These are phyloP conservation scores for Eupithecia pulchellata DNA, from an alignment of 2,888 invertebrate genomes.

Conservation along the genomic window DNA sequence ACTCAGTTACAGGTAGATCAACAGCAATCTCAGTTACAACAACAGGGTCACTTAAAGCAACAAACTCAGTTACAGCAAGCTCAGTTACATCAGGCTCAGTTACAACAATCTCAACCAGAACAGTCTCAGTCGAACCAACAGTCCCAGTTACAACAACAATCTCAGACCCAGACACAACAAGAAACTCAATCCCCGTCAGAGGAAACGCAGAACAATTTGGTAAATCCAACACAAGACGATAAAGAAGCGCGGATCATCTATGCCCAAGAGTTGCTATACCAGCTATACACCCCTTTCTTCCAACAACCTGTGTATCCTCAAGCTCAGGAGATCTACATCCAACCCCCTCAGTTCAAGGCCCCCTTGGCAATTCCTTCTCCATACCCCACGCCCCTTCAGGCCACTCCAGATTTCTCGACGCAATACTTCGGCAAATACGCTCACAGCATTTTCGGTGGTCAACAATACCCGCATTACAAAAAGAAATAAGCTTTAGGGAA, in stretches of 20 bases:
- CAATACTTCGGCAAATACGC: conserved; percentile 39
- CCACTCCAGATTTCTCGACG: conserved; percentile 19
- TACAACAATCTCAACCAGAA: not conserved
- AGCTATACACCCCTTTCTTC: conserved; percentile 24
- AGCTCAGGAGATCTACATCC: conserved; percentile 37
- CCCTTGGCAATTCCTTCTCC: conserved; percentile 59
- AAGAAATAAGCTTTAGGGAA: conserved; percentile 20
- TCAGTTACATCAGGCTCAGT: conserved; percentile 9
- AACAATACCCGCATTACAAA: conserved; percentile 18
- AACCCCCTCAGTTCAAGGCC: conserved; percentile 34
- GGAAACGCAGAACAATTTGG: conserved; percentile 4
- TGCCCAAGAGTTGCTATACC: conserved; percentile 21
- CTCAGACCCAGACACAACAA: not conserved
- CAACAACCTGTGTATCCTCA: conserved; percentile 22
- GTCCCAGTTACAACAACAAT: conserved; percentile 20
- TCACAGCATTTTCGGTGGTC: conserved; percentile 26
- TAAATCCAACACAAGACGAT: conserved; percentile 10
- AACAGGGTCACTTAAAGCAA: conserved; percentile 18
- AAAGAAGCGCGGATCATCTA: conserved; percentile 23
- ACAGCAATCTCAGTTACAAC: conserved; percentile 20
- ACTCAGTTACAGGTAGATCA: conserved; percentile 25
- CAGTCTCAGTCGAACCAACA: conserved; percentile 15
- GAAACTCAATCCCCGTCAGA: conserved; percentile 3
- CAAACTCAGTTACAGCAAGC: conserved; percentile 23
- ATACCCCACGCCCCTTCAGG: conserved; percentile 24